Evolutionary conservation across 2,113 vertebrate genomes (phyloP).

Genomic region (Pangasianodon hypophthalmus): DNA sequence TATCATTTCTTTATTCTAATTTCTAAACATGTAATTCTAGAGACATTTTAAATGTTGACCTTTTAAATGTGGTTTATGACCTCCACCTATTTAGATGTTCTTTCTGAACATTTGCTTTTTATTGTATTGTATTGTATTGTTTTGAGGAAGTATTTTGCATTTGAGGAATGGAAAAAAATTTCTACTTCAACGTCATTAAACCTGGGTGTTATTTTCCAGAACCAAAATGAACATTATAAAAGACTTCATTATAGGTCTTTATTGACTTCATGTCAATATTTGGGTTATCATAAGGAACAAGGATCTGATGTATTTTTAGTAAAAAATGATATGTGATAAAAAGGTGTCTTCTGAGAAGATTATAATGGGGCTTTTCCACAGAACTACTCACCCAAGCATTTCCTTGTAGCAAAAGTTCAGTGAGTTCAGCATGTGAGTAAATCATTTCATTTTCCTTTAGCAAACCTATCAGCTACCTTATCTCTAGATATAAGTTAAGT

Average conservation of each 20-base stretch:
- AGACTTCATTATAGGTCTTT: background rate
- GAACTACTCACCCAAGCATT: background rate
- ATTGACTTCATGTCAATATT: background rate
- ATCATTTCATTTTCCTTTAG: too few relatives aligned
- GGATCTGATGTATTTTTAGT: background rate
- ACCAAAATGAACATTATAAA: background rate
- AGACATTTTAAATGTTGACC: background rate
- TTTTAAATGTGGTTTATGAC: background rate
- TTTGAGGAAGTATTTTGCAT: too few relatives aligned
- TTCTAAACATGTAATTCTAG: background rate
- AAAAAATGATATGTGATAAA: background rate
- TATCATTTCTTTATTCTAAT: background rate
- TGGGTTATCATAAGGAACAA: slow-evolving; percentile 7
- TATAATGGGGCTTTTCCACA: background rate
- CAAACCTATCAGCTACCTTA: background rate
- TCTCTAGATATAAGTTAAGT: background rate
- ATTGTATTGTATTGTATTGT: too few relatives aligned
- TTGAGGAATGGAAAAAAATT: background rate
- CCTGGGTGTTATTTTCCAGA: background rate
- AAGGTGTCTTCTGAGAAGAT: background rate
- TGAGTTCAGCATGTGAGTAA: background rate
- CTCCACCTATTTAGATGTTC: background rate
- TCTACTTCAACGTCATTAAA: too few relatives aligned
- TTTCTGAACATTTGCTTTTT: background rate
- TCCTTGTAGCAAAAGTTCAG: background rate